Evolutionary conservation across 2,888 invertebrate genomes (phyloP).

Genomic region (Shargacucullia verbasci): DNA sequence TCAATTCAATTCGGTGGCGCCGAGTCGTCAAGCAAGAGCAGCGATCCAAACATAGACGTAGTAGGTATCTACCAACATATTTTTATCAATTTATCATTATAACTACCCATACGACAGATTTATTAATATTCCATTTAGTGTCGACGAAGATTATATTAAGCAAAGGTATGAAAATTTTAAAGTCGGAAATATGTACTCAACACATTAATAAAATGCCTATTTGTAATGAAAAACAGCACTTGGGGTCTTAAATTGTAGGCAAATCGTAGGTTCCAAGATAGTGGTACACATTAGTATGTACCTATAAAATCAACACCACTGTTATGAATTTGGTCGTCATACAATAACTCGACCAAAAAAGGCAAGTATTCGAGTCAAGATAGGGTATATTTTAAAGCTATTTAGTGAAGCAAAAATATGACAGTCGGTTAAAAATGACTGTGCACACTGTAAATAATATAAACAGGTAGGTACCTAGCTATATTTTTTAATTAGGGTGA

Average conservation of each 20-base stretch:
- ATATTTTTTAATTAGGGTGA: no score
- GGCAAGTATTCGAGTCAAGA: not conserved
- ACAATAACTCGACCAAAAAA: not conserved
- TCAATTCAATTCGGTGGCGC: constrained; percentile 33
- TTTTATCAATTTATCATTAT: not conserved
- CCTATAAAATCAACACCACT: not conserved
- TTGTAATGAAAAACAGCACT: no score
- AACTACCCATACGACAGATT: no score
- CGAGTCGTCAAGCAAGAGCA: constrained; percentile 39
- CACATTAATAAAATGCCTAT: no score
- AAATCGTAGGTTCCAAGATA: constrained; percentile 1
- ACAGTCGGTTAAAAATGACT: no score
- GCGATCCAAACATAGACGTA: constrained; percentile 33
- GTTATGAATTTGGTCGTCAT: not conserved
- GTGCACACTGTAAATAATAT: not conserved
- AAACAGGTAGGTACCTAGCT: constrained; percentile 3
- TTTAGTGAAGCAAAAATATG: no score
- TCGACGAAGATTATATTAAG: no score
- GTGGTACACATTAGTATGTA: no score
- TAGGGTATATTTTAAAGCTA: no score
- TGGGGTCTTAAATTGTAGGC: constrained; percentile 23
- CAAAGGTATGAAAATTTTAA: no score
- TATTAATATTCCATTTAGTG: no score
- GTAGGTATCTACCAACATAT: not conserved
- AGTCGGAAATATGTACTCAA: no score